Percentiles rank a stretch among this genome's conserved stretches.
phyloP scores from a whole-genome alignment of 2,888 invertebrate species.

The Disparrhopalites patrizii region DNA sequence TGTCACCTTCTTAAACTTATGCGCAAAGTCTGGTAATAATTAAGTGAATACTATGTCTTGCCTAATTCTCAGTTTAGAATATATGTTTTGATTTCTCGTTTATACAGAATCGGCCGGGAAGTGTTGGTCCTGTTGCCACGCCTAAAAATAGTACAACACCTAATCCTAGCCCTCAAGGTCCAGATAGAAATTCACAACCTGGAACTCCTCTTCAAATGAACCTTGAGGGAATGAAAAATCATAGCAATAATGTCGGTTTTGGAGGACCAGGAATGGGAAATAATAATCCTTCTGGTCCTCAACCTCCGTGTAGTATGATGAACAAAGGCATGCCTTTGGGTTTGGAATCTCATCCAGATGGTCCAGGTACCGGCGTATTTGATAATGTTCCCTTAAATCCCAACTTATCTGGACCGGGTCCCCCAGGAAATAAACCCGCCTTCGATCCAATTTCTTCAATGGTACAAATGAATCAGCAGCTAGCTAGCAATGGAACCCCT shows the following conservation, averaged over 20 bases:
- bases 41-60: neutral
- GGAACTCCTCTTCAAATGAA: constrained; percentile 49
- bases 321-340: constrained; percentile 45
- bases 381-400: constrained; percentile 53
- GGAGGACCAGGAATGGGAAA: constrained; percentile 27
- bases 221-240: constrained; percentile 46
- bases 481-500: constrained; percentile 68
- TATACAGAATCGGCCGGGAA: constrained; percentile 45
- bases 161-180: constrained; percentile 47
- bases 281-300: constrained; percentile 26
- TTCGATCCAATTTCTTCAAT: constrained; percentile 92
- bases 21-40: neutral
- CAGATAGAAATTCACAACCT: constrained; percentile 47
- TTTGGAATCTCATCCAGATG: constrained; percentile 43
- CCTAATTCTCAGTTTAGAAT: neutral
- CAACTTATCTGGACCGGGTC: constrained; percentile 49
- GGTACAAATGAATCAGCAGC: constrained; percentile 90
- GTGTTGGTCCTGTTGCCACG: constrained; percentile 48
- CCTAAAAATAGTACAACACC: constrained; percentile 48
- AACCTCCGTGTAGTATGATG: constrained; percentile 43
- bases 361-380: constrained; percentile 41
- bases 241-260: constrained; percentile 22
- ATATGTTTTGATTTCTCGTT: constrained; percentile 1
- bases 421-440: constrained; percentile 52
- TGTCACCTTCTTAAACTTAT: neutral